Base-by-base conservation (phyloP, 2,797 vertebrate genomes). In the Syndactyla subalaris region DNA sequence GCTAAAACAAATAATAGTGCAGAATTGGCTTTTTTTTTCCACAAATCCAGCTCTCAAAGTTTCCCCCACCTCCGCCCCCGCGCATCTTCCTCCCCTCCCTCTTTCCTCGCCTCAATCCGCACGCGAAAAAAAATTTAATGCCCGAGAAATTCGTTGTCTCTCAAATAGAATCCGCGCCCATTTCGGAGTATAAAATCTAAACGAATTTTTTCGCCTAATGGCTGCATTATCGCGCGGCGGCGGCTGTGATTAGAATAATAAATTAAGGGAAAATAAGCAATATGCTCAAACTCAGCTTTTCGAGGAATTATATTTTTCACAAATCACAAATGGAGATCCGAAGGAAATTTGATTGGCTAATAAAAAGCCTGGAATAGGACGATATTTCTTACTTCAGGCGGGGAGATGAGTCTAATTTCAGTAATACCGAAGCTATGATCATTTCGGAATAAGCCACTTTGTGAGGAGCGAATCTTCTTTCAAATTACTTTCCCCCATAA, bases 291-390 rank as follows among this genome's bases (percentile, higher is more conserved):
- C 95, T 97, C 97, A 98, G 98, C 96, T 97, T 98, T 98, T 96
- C 92, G 90, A 97, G 97, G 97, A 96, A 97, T 98, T 97, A 96
- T 97, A 97, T 98, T 97, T 97, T 97, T 97, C 96, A 96, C 97
- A 95, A 97, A 97, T 97, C 97, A 96, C 97, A 96, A 97, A 89
- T 91, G 96, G 96, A 94, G 97, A 97, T 97, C 96, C 92, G 97
- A 97, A 97, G 95, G 96, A 97, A 98, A 97, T 98, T 98, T 97
- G 98, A 98, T 98, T 97, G 98, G 98, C 97, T 98, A 98, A 98
- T 98, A 98, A 98, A 98, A 97, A 97, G 97, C 97, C 63, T 92
- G 96, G 97, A 98, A 97, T 97, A 96, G 95, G 94, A 86, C 95
- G 96, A 97, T 97, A 97, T 97, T 97, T 97, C 97, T 98, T 97